These are phyloP conservation scores for Emmelina monodactyla DNA, from an alignment of 2,888 invertebrate genomes.

Conservation along the genomic window DNA sequence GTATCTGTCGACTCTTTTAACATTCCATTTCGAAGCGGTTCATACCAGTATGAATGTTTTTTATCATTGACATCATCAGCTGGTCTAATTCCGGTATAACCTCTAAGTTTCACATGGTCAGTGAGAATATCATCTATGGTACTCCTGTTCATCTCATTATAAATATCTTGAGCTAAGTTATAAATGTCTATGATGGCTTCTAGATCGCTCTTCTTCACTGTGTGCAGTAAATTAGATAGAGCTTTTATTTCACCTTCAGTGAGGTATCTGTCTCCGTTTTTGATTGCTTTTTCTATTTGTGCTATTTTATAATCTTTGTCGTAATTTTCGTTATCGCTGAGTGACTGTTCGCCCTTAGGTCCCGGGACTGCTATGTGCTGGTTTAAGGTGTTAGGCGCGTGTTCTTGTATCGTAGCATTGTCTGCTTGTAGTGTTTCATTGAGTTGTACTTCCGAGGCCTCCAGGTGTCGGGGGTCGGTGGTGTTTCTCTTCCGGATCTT, in stretches of 20 bases:
- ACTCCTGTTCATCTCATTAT: conserved; percentile 35
- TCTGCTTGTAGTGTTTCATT: background rate
- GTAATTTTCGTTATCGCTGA: conserved; percentile 4
- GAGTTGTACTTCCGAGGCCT: conserved; percentile 17
- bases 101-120: background rate
- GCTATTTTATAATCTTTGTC: conserved; percentile 6
- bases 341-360: too few species aligned
- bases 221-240: conserved; percentile 36
- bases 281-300: background rate
- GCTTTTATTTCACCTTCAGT: conserved; percentile 40
- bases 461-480: conserved; percentile 21
- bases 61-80: conserved; percentile 6
- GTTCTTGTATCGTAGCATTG: conserved; percentile 13
- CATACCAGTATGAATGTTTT: conserved; percentile 29
- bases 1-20: background rate
- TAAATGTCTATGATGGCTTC: conserved; percentile 52
- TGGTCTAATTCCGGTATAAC: too few species aligned
- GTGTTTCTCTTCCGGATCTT: conserved; percentile 30
- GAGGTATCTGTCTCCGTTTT: conserved; percentile 33
- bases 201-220: conserved; percentile 47
- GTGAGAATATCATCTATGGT: conserved; percentile 3
- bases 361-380: background rate
- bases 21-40: conserved; percentile 18
- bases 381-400: conserved; percentile 4
- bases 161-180: conserved; percentile 48